Percentiles rank a stretch among this genome's conserved stretches.
Conservation (phyloP, 2,888 invertebrate genomes). For the Epirrita christyi region DNA sequence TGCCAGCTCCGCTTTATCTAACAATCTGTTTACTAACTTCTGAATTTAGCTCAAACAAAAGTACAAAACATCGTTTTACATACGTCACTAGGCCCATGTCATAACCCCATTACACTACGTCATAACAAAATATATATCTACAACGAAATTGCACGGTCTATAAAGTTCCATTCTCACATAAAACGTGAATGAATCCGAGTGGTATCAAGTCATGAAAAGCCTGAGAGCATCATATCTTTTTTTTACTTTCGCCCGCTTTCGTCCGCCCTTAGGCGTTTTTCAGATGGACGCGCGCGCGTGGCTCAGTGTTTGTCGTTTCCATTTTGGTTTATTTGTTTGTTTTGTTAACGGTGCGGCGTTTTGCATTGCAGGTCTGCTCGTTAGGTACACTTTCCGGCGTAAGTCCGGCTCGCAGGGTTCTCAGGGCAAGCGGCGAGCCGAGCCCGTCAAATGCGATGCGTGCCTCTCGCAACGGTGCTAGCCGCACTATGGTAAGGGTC, state of each 20-base stretch:
- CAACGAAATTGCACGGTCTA: slow-evolving; percentile 54
- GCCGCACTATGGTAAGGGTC: slow-evolving; percentile 81
- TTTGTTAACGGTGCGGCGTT: slow-evolving; percentile 84
- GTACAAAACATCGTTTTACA: slow-evolving; percentile 46
- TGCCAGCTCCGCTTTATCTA: slow-evolving; percentile 35
- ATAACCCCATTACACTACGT: slow-evolving; percentile 52
- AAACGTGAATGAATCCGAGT: slow-evolving; percentile 69
- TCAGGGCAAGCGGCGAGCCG: slow-evolving; percentile 80
- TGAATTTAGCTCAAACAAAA: slow-evolving; percentile 71
- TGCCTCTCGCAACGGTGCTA: slow-evolving; percentile 85
- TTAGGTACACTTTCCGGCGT: slow-evolving; percentile 86
- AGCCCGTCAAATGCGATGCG: slow-evolving; percentile 84
- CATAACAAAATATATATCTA: slow-evolving; percentile 48
- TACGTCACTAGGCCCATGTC: slow-evolving; percentile 50
- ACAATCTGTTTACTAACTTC: slow-evolving; percentile 45
- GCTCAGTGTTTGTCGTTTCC: slow-evolving; percentile 67
- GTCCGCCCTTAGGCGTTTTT: slow-evolving; percentile 79
- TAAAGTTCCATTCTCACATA: slow-evolving; percentile 65
- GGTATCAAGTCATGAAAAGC: slow-evolving; percentile 72
- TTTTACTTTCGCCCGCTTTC: slow-evolving; percentile 75
- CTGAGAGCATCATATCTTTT: slow-evolving; percentile 67
- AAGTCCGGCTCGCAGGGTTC: slow-evolving; percentile 83
- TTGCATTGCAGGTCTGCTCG: slow-evolving; percentile 86
- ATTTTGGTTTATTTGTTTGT: slow-evolving; percentile 73
- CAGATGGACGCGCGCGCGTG: slow-evolving; percentile 80